Evolutionary conservation across 2,113 vertebrate genomes (phyloP).

Genomic region (Aphelocoma coerulescens): DNA sequence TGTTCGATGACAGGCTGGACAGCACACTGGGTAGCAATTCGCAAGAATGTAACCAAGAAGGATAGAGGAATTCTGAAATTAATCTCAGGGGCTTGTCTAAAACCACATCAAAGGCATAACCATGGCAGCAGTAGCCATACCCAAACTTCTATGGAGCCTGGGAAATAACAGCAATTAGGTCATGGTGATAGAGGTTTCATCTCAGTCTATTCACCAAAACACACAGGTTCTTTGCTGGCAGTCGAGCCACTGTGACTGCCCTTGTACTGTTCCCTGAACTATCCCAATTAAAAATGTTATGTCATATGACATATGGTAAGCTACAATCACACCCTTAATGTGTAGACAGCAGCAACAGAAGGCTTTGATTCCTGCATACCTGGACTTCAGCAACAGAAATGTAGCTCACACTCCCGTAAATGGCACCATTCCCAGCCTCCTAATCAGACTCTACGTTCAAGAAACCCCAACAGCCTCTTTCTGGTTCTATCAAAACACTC

Average conservation of each 20-base stretch:
- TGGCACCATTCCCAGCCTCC: background rate
- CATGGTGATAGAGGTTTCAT: background rate
- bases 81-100: background rate
- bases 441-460: background rate
- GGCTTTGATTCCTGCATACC: background rate
- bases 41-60: background rate
- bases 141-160: background rate
- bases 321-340: background rate
- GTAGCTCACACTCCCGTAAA: background rate
- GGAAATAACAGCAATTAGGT: background rate
- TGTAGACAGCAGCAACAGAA: background rate
- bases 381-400: background rate
- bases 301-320: background rate
- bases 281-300: background rate
- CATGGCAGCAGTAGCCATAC: background rate
- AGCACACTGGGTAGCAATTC: background rate
- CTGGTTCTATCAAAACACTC: background rate
- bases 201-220: background rate
- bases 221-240: background rate
- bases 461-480: fast-evolving
- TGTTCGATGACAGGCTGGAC: background rate
- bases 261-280: background rate
- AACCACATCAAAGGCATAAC: background rate
- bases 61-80: background rate
- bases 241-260: fast-evolving